A percentile compares a stretch with the other conserved stretches of the same genome.
These are phyloP conservation scores for Platerodrilus igneus DNA, from an alignment of 2,888 invertebrate species.

Conservation along the genomic window DNA sequence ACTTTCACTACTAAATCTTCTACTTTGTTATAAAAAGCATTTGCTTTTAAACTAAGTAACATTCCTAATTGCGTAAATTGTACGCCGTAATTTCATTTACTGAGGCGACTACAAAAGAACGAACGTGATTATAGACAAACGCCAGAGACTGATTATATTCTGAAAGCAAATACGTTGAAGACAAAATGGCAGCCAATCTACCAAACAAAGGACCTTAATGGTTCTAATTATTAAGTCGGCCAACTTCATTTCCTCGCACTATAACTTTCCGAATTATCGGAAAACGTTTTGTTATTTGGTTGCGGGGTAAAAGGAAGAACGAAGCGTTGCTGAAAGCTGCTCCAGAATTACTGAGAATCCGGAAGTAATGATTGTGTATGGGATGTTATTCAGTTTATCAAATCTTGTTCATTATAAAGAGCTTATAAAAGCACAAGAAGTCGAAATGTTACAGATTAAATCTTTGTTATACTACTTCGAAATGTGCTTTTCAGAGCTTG, in stretches of 20 bases:
- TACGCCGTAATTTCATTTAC: conserved; percentile 18
- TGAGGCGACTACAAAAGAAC: conserved; percentile 16
- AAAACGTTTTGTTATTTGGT: conserved; percentile 22
- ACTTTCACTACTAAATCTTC: too few relatives aligned
- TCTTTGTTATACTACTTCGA: too few relatives aligned
- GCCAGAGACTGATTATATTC: conserved; percentile 18
- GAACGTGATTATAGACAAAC: conserved; percentile 13
- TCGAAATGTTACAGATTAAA: too few relatives aligned
- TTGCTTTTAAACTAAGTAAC: conserved; percentile 7
- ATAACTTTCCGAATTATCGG: conserved; percentile 21
- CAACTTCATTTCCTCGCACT: conserved; percentile 19
- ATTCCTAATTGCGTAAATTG: conserved; percentile 14
- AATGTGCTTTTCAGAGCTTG: too few relatives aligned
- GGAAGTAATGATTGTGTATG: too few relatives aligned
- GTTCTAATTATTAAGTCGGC: conserved; percentile 23
- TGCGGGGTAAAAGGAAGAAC: too few relatives aligned
- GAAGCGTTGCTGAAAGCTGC: too few relatives aligned
- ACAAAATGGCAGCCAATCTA: conserved; percentile 23
- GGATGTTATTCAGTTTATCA: too few relatives aligned
- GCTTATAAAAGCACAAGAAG: too few relatives aligned
- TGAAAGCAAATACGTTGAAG: conserved; percentile 20
- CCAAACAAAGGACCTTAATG: conserved; percentile 23
- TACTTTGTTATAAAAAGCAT: too few relatives aligned
- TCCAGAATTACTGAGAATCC: too few relatives aligned
- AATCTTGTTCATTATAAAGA: too few relatives aligned